A percentile compares a stretch with the other conserved stretches of the same genome.
Conservation (phyloP, 1,140 invertebrate species). For the Heliothis subflexa region DNA sequence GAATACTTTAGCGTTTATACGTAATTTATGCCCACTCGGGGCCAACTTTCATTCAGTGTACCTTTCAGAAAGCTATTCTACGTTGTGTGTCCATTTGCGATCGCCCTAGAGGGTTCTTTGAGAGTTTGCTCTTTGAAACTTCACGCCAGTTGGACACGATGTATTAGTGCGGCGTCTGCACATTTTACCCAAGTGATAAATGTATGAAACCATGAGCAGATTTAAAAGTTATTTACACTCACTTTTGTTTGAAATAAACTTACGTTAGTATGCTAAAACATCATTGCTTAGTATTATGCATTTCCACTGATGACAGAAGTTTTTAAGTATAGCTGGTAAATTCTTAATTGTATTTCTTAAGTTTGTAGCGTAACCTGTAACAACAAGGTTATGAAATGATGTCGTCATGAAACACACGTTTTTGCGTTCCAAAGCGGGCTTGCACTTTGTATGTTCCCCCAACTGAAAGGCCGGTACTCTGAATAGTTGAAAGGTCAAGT, state of each 20-base stretch:
- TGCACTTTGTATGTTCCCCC: not conserved
- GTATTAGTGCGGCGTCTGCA: not conserved
- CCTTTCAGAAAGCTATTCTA: slow-evolving; percentile 8
- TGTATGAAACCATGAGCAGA: too few species aligned
- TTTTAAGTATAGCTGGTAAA: too few species aligned
- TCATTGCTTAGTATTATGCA: too few species aligned
- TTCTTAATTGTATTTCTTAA: not conserved
- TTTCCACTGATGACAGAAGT: too few species aligned
- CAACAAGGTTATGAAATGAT: too few species aligned
- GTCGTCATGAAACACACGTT: not conserved
- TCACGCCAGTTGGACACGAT: not conserved
- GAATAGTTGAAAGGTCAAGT: not conserved
- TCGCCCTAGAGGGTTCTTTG: not conserved
- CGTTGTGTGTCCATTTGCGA: slow-evolving; percentile 34
- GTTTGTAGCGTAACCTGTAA: not conserved
- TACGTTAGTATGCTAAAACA: too few species aligned
- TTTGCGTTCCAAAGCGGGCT: not conserved
- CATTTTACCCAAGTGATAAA: too few species aligned
- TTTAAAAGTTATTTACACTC: too few species aligned
- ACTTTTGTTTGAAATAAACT: too few species aligned
- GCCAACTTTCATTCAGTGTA: slow-evolving; percentile 23
- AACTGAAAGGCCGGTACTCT: not conserved
- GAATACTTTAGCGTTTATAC: slow-evolving; percentile 20
- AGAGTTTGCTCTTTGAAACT: slow-evolving; percentile 10
- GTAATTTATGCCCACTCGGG: slow-evolving; percentile 18